Conservation (phyloP, 2,888 invertebrate genomes). For the Cheiracanthium punctorium region DNA sequence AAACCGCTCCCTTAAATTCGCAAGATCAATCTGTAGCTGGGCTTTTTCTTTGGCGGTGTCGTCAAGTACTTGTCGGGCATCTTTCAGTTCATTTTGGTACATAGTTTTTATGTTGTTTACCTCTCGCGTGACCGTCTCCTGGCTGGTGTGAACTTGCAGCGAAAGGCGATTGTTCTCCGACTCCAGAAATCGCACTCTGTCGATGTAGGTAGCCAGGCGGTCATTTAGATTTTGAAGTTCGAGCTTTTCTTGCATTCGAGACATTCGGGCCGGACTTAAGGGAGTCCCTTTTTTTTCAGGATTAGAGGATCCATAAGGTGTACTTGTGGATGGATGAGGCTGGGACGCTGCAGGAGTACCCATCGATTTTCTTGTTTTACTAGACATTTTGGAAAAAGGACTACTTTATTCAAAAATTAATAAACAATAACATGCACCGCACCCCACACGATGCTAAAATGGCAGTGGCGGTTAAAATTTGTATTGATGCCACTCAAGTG, state of each 20-base stretch:
- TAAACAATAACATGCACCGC: conserved; percentile 37
- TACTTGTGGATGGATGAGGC: not conserved
- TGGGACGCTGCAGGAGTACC: conserved; percentile 22
- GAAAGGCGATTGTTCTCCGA: conserved; percentile 90
- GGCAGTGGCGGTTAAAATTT: conserved; percentile 62
- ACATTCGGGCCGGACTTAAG: conserved; percentile 90
- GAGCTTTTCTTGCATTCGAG: conserved; percentile 94
- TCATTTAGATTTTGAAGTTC: conserved; percentile 96
- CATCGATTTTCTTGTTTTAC: conserved; percentile 57
- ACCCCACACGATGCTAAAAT: conserved; percentile 69
- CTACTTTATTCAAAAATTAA: not conserved
- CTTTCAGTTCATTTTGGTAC: conserved; percentile 93
- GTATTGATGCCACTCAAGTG: not conserved
- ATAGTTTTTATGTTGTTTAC: conserved; percentile 91
- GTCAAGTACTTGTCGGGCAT: conserved; percentile 92
- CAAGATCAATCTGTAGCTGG: conserved; percentile 92
- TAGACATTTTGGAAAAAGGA: conserved; percentile 30
- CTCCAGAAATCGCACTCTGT: conserved; percentile 93
- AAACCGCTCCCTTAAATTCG: conserved; percentile 88
- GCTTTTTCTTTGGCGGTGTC: conserved; percentile 95
- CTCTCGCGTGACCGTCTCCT: conserved; percentile 92
- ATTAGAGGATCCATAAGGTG: conserved; percentile 8
- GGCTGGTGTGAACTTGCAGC: conserved; percentile 83
- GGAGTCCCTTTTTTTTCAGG: conserved; percentile 80
- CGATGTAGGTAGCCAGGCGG: conserved; percentile 96